Base-by-base conservation (phyloP, 2,113 vertebrate species). In the Polypterus senegalus region DNA sequence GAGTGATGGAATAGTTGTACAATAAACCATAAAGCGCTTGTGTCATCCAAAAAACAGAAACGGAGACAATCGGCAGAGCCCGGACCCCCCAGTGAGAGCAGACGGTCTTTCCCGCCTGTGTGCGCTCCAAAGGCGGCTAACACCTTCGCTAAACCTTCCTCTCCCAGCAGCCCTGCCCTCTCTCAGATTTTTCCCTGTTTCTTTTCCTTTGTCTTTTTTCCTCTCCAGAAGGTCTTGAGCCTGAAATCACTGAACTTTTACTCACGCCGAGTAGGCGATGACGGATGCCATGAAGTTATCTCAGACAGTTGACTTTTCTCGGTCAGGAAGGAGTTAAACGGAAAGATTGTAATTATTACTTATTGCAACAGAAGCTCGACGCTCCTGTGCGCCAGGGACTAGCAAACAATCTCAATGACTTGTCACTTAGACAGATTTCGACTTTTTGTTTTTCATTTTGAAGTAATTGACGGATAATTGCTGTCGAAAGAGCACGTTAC, bases 61-160 rank as follows among this genome's bases (percentile, higher is more conserved):
- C 27, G 27, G 27, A 27, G 27, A 27, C 27, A 27, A 27, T 27
- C 27, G 27, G 27, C 27, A 27, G 27, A 27, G 27, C 27, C 56
- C 59, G 46, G 69, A 65, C 61, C 60, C 61, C 68, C 57, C 75
- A 58, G 70, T 66, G 62, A 69, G 64, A 55, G 66, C 67, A 63
- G 61, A 59, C 52, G 66, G 68, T 62, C 59, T 81, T 88, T 88
- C 83, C 86, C 84, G 86, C 86, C 81, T 71, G 60, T 74, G 73
- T 74, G 76, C 62, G 64, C 66, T 70, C 71, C 80, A 86, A 85
- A 68, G 82, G 83, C 86, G 86, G 84, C 73, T 76, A 80, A 80
- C 83, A 63, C 81, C 81, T 83, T 80, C 76, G 71, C 63, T 66
- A 65, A 57, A 65, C 66, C 66, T 59, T 76, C 67, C 72, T 68